A percentile compares a stretch with the other conserved stretches of the same genome.
Evolutionary conservation across 2,888 invertebrate genomes (phyloP).

Genomic region (Carterocephalus palaemon): DNA sequence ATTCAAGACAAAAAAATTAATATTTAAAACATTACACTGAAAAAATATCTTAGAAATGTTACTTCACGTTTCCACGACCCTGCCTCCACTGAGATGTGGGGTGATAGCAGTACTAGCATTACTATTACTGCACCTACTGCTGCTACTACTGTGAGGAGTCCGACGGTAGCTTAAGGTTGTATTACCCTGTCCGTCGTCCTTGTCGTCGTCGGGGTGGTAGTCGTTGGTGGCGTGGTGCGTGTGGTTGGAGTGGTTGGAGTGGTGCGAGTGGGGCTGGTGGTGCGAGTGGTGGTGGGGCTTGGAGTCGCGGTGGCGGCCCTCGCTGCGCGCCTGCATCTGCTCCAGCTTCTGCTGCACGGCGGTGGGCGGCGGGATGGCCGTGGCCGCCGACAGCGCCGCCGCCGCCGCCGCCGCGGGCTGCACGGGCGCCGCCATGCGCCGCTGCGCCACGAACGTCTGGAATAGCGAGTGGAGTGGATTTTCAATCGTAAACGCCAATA

Average conservation of each 20-base stretch:
- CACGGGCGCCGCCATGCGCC: slow-evolving; percentile 69
- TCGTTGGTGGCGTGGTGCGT: slow-evolving; percentile 33
- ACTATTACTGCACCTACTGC: no score
- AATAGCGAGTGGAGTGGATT: no score
- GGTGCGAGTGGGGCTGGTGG: slow-evolving; percentile 32
- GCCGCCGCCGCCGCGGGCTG: slow-evolving; percentile 74
- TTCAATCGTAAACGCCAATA: no score
- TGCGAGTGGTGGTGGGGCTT: slow-evolving; percentile 39
- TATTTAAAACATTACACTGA: no score
- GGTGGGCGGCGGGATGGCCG: slow-evolving; percentile 71
- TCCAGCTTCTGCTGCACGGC: slow-evolving; percentile 73
- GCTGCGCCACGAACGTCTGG: slow-evolving; percentile 74
- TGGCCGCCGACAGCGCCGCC: slow-evolving; percentile 71
- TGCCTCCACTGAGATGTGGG: no score
- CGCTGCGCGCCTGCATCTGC: slow-evolving; percentile 66
- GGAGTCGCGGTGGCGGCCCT: slow-evolving; percentile 53
- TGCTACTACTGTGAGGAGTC: no score
- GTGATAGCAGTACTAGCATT: no score
- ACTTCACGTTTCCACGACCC: no score
- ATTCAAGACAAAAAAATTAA: no score
- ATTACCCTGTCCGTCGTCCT: slow-evolving; percentile 55
- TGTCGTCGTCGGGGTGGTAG: slow-evolving; percentile 52
- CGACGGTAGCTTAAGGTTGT: no score
- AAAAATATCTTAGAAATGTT: no score
- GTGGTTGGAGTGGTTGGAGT: slow-evolving; percentile 34